phyloP scores from a whole-genome alignment of 2,113 vertebrate genomes.

The Lasiurus borealis region DNA sequence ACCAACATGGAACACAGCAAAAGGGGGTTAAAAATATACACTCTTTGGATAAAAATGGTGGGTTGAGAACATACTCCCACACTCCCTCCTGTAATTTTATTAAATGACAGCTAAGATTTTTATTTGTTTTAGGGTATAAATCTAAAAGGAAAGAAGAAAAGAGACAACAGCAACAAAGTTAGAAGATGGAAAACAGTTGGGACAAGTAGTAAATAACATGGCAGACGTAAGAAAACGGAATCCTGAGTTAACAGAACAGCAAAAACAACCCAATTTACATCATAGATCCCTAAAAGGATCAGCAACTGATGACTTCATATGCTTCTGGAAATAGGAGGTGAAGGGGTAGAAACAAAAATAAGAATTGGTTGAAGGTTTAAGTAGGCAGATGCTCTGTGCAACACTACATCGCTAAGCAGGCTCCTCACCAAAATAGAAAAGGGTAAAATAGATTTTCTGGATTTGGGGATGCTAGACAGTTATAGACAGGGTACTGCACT shows the following conservation, averaged over 20 bases:
- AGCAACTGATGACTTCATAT: background rate
- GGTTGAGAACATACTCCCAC: background rate
- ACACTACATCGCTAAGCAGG: background rate
- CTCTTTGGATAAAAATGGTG: background rate
- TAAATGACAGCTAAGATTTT: slow-evolving; percentile 14
- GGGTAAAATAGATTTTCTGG: background rate
- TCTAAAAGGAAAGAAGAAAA: background rate
- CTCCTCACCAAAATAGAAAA: background rate
- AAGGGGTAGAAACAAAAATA: background rate
- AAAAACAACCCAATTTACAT: background rate
- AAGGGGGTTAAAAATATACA: background rate
- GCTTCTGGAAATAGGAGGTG: background rate
- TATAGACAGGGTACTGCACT: background rate
- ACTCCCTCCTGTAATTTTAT: background rate
- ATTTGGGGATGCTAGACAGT: background rate
- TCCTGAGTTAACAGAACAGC: background rate
- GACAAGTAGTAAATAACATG: background rate
- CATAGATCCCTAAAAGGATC: background rate
- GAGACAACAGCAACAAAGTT: background rate
- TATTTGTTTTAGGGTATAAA: background rate
- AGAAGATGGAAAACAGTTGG: slow-evolving; percentile 1
- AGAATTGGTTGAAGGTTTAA: slow-evolving; percentile 17
- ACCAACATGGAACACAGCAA: background rate
- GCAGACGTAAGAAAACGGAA: background rate
- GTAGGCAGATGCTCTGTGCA: background rate